Evolutionary conservation across 2,888 invertebrate genomes (phyloP).

Genomic region (Ypsolopha scabrella): DNA sequence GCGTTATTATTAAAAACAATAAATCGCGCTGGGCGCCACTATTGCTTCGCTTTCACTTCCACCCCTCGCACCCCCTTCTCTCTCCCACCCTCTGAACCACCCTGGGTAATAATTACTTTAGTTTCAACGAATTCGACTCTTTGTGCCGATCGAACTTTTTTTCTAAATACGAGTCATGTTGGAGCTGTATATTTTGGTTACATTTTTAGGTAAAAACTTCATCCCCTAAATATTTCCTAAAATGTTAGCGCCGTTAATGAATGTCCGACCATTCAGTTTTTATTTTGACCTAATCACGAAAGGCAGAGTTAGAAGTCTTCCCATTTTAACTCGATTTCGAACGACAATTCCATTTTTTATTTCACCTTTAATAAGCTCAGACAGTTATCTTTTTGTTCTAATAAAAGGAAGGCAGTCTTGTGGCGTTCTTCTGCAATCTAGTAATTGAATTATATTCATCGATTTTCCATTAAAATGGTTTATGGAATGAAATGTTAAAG

Average conservation of each 20-base stretch:
- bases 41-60: slow-evolving; percentile 61
- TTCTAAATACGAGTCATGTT: not conserved
- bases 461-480: slow-evolving; percentile 70
- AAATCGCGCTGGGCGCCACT: slow-evolving; percentile 67
- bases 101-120: slow-evolving; percentile 7
- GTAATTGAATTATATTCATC: slow-evolving; percentile 67
- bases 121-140: not conserved
- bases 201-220: too few relatives aligned
- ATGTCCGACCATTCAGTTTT: too few relatives aligned
- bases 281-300: too few relatives aligned
- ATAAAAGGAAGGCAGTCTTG: slow-evolving; percentile 40
- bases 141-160: not conserved
- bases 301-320: too few relatives aligned
- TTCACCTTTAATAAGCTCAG: too few relatives aligned
- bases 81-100: slow-evolving; percentile 22
- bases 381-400: slow-evolving; percentile 26
- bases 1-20: slow-evolving; percentile 72
- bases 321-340: too few relatives aligned
- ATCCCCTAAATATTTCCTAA: too few relatives aligned
- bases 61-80: slow-evolving; percentile 17
- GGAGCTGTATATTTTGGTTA: too few relatives aligned
- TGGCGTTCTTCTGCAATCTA: slow-evolving; percentile 45
- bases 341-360: too few relatives aligned
- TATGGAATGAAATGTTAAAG: slow-evolving; percentile 64
- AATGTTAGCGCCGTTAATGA: too few relatives aligned